Percentiles rank a stretch among this genome's conserved stretches.
Conservation (phyloP, 2,888 invertebrate species). For the Eulithis prunata region DNA sequence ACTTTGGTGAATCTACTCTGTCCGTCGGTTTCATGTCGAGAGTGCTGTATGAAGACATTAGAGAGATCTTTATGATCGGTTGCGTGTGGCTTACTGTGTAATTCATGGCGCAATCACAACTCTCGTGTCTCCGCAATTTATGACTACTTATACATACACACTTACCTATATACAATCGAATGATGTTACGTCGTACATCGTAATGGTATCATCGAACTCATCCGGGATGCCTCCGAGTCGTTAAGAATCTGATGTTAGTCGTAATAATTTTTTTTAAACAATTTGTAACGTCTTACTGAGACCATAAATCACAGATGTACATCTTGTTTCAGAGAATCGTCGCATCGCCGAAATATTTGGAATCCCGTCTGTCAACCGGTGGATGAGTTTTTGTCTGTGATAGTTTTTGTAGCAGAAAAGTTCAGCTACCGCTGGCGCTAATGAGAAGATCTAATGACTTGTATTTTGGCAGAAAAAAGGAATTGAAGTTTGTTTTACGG, state of each 20-base stretch:
- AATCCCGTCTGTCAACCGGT: slow-evolving; percentile 77
- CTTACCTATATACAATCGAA: slow-evolving; percentile 53
- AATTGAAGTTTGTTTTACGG: slow-evolving; percentile 28
- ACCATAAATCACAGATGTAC: slow-evolving; percentile 73
- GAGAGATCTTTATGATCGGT: slow-evolving; percentile 72
- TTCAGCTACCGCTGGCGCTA: slow-evolving; percentile 64
- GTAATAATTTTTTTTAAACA: slow-evolving; percentile 66
- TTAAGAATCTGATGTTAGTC: slow-evolving; percentile 49
- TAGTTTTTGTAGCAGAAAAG: slow-evolving; percentile 57
- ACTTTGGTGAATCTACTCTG: slow-evolving; percentile 67
- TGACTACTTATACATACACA: slow-evolving; percentile 45
- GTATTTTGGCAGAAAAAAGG: slow-evolving; percentile 29
- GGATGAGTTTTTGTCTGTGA: slow-evolving; percentile 61
- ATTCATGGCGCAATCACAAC: slow-evolving; percentile 71
- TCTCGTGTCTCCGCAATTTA: slow-evolving; percentile 69
- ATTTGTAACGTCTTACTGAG: slow-evolving; percentile 74
- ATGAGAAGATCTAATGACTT: slow-evolving; percentile 60
- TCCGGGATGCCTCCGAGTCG: slow-evolving; percentile 47
- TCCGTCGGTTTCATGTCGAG: slow-evolving; percentile 62
- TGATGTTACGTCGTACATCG: slow-evolving; percentile 48
- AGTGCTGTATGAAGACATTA: slow-evolving; percentile 79
- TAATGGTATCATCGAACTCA: slow-evolving; percentile 38
- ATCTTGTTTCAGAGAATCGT: slow-evolving; percentile 75
- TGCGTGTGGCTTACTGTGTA: slow-evolving; percentile 73
- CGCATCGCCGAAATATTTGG: slow-evolving; percentile 80